Evolutionary conservation across 2,888 invertebrate species (phyloP).

Genomic region (Apotomis betuletana): DNA sequence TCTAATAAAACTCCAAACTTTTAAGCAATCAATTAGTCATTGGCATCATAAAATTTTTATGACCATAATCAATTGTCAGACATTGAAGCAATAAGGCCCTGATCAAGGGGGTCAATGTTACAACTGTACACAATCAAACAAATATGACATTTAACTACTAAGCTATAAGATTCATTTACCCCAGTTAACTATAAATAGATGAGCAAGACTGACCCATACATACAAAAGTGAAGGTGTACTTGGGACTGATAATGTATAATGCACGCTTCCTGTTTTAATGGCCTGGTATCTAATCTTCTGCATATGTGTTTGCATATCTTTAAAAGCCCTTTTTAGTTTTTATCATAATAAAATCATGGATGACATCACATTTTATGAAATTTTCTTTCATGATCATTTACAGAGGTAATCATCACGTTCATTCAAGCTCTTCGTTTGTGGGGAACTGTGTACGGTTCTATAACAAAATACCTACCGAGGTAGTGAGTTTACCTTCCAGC

Average conservation of each 20-base stretch:
- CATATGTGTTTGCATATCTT: constrained; percentile 3
- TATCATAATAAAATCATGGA: neutral
- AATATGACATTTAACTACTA: constrained; percentile 26
- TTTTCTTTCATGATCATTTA: too few relatives aligned
- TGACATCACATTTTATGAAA: too few relatives aligned
- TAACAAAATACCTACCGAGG: too few relatives aligned
- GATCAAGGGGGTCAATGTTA: constrained; percentile 58
- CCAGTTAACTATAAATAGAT: constrained; percentile 3
- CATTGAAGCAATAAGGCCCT: constrained; percentile 53
- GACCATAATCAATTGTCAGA: constrained; percentile 52
- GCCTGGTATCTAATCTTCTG: constrained; percentile 13
- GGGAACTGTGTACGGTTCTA: too few relatives aligned
- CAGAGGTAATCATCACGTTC: too few relatives aligned
- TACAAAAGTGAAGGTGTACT: constrained; percentile 19
- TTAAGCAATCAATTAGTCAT: constrained; percentile 41
- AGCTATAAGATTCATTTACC: constrained; percentile 17
- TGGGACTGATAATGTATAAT: constrained; percentile 29
- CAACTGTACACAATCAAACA: constrained; percentile 24
- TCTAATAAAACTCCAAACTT: constrained; percentile 37
- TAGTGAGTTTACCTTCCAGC: too few relatives aligned
- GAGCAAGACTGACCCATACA: constrained; percentile 8
- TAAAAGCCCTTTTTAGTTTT: constrained; percentile 17
- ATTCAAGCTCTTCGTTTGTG: too few relatives aligned
- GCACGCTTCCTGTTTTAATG: constrained; percentile 32
- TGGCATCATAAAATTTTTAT: constrained; percentile 46